phyloP scores from a whole-genome alignment of 2,797 vertebrate species.

The Valencia hispanica region DNA sequence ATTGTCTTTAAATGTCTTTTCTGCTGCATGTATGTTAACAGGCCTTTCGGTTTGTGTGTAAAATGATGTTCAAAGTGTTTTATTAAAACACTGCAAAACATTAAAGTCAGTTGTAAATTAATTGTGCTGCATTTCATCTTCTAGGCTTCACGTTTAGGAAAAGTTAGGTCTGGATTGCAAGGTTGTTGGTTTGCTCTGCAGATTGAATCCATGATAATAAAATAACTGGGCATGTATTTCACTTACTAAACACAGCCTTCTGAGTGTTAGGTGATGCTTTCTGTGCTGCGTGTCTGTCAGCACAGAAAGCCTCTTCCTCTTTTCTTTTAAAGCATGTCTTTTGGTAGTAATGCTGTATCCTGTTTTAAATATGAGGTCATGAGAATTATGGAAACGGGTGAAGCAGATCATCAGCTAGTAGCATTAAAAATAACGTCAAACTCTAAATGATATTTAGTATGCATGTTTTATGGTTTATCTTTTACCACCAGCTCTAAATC shows the following conservation, averaged over 20 bases:
- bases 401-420: background rate
- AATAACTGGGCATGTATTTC: background rate
- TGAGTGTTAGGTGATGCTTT: background rate
- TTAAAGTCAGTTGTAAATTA: background rate
- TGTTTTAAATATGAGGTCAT: background rate
- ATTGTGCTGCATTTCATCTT: background rate
- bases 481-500: background rate
- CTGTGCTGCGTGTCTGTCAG: background rate
- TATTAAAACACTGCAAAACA: background rate
- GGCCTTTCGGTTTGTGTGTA: background rate
- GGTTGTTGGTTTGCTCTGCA: background rate
- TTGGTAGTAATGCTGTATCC: background rate
- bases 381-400: background rate
- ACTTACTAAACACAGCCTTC: background rate
- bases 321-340: background rate
- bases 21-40: background rate
- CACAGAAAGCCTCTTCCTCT: slow-evolving; percentile 5
- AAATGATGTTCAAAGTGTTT: background rate
- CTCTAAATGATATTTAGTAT: background rate
- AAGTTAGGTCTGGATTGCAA: background rate
- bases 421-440: background rate
- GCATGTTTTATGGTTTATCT: background rate
- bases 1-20: background rate
- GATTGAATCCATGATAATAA: slow-evolving; percentile 2
- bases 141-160: background rate